Evolutionary conservation across 2,888 invertebrate species (phyloP), one percentile per base, ranked within the genome.

Genomic region (Taenaris catops): DNA sequence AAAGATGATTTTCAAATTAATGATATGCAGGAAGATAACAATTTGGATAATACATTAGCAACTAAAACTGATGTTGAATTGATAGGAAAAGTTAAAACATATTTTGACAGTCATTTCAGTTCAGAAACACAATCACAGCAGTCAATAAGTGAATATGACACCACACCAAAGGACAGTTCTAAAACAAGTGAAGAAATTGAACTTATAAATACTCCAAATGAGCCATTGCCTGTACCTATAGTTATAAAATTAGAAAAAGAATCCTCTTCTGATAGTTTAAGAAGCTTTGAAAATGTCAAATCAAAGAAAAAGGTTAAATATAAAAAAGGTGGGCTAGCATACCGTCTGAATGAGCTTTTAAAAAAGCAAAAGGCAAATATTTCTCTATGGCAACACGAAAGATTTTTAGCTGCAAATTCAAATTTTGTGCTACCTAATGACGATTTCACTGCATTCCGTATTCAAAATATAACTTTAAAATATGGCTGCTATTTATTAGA

Each of bases 361-460:
- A 80, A 78, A 59, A 81, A 83, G 55, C 84, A 86, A 55, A 79
- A 65, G 34, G 71, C 80, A 0, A 72, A 64, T 41, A 41, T 80
- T 32, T 76, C 78, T 14, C 63, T 89, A 32, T 89, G 89, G 89
- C 75, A 87, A 57, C 89, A 90, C 49, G 89, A 90, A 55, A 60
- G 68, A 38, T 89, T 68, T 60, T 58, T 87, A 43, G 88, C 86
- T 1, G 68, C 60, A 45, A 73, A 70, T 52, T 74, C 84, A 4
- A 75, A 68, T 46, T 79, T 84, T 49, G 46, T 75, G 1, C 64
- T 83, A 8, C 79, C 83, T 0, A 80, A 71, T 58, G 63, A 53
- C 33, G 65, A 71, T 28, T 53, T 59, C 46, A 11, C 51, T 9
- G 39, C 58, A 8, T 79, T 75, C 43, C 55, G 57, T 35, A 67